phyloP scores from a whole-genome alignment of 64 coral and sea anemone genomes.

The Cladopsammia gracilis region DNA sequence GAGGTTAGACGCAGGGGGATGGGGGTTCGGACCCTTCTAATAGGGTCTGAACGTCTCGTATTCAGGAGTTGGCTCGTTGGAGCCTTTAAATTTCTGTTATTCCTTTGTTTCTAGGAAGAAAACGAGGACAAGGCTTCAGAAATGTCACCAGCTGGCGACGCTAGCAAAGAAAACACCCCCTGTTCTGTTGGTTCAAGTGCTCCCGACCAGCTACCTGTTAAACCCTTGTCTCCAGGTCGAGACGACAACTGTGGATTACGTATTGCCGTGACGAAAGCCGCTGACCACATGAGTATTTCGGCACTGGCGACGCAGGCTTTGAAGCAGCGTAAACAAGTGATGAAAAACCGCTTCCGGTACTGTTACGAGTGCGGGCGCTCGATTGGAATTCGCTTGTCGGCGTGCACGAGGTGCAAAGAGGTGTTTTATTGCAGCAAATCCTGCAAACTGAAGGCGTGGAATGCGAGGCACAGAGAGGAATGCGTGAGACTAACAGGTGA shows the following conservation, averaged over 20 bases:
- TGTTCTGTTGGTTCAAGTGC: background rate
- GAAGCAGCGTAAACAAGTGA: constrained; percentile 87
- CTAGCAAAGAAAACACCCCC: constrained; percentile 32
- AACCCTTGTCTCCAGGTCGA: constrained; percentile 70
- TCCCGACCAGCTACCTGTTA: background rate
- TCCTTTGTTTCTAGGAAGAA: background rate
- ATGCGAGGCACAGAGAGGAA: constrained; percentile 93
- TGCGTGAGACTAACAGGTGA: constrained; percentile 91
- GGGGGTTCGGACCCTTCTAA: too few relatives aligned
- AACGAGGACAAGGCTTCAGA: background rate
- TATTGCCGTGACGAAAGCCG: constrained; percentile 87
- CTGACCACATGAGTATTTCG: constrained; percentile 93
- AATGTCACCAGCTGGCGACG: constrained; percentile 1
- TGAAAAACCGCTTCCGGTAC: constrained; percentile 99
- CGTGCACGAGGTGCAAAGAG: constrained; percentile 96
- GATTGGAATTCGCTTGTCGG: constrained; percentile 90
- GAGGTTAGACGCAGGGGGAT: too few relatives aligned
- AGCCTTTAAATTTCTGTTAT: background rate
- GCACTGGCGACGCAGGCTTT: constrained; percentile 83
- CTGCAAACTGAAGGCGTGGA: constrained; percentile 98
- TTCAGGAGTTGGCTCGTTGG: too few relatives aligned
- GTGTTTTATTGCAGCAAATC: constrained; percentile 98
- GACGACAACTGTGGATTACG: constrained; percentile 94
- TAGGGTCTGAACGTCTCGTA: too few relatives aligned
- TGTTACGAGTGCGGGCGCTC: constrained; percentile 99